phyloP scores from a whole-genome alignment of 2,888 invertebrate species.

The Hecatera dysodea region DNA sequence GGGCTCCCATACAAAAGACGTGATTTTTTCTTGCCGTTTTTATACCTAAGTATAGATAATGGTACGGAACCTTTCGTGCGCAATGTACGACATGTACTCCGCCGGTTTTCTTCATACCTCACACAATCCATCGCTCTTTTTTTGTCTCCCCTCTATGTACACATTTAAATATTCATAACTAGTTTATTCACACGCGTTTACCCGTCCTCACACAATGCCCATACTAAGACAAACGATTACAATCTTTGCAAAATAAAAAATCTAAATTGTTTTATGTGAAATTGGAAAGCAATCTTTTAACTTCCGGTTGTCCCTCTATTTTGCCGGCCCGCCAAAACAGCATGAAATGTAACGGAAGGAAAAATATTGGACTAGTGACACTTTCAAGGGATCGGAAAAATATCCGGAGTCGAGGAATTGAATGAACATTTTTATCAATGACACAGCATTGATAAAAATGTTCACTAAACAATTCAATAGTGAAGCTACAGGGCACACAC shows the following conservation, averaged over 20 bases:
- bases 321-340: background rate
- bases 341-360: slow-evolving; percentile 44
- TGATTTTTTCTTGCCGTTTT: too few relatives aligned
- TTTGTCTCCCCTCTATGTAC: background rate
- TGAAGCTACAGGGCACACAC: slow-evolving; percentile 1
- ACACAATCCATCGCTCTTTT: background rate
- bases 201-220: background rate
- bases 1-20: too few relatives aligned
- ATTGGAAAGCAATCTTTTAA: slow-evolving; percentile 39
- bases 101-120: too few relatives aligned
- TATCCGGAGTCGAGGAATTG: slow-evolving; percentile 23
- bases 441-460: too few relatives aligned
- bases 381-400: background rate
- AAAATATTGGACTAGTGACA: slow-evolving; percentile 33
- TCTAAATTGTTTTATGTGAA: slow-evolving; percentile 7
- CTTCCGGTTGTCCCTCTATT: slow-evolving; percentile 19
- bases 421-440: slow-evolving; percentile 20
- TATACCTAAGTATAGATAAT: too few relatives aligned
- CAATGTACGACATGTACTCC: too few relatives aligned
- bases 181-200: background rate
- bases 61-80: too few relatives aligned
- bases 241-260: background rate
- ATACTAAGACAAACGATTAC: background rate
- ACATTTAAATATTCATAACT: background rate
- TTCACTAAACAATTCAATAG: too few relatives aligned